These are phyloP conservation scores for Colossoma macropomum DNA, from an alignment of 2,113 vertebrate genomes.

Conservation along the genomic window DNA sequence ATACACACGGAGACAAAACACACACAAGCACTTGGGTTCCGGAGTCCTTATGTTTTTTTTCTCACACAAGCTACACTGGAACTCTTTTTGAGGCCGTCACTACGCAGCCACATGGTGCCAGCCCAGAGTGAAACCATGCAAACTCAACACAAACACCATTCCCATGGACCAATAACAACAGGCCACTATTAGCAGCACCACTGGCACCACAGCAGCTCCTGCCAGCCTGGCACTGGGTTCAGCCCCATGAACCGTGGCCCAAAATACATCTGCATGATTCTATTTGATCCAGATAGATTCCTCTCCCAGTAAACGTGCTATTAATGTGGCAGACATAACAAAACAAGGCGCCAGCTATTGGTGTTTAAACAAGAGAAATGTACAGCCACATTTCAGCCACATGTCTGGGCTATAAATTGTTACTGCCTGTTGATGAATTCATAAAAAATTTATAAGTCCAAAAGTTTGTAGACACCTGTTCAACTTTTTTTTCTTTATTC, in stretches of 20 bases:
- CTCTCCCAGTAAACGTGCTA: not conserved
- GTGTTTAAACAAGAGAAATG: too few relatives aligned
- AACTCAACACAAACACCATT: conserved; percentile 26
- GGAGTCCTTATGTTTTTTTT: conserved; percentile 41
- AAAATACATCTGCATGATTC: not conserved
- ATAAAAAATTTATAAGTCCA: too few relatives aligned
- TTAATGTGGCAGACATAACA: conserved; percentile 13
- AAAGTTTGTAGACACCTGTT: too few relatives aligned
- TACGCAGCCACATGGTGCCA: conserved; percentile 24
- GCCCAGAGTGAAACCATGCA: conserved; percentile 30
- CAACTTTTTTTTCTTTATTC: too few relatives aligned
- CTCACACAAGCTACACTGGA: conserved; percentile 13
- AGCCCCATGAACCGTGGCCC: not conserved
- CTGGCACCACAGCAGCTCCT: not conserved
- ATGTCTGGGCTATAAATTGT: too few relatives aligned
- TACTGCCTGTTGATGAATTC: too few relatives aligned
- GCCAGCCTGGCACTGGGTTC: not conserved
- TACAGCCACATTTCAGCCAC: too few relatives aligned
- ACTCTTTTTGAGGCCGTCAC: not conserved
- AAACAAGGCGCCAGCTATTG: not conserved
- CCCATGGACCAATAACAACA: conserved; percentile 13
- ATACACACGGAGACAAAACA: conserved; percentile 37
- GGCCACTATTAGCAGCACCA: not conserved
- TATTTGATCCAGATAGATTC: conserved; percentile 6
- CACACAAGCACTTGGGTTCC: conserved; percentile 35